Evolutionary conservation across 2,797 vertebrate genomes (phyloP), one percentile per base, ranked within the genome.

Genomic region (Chanos chanos): DNA sequence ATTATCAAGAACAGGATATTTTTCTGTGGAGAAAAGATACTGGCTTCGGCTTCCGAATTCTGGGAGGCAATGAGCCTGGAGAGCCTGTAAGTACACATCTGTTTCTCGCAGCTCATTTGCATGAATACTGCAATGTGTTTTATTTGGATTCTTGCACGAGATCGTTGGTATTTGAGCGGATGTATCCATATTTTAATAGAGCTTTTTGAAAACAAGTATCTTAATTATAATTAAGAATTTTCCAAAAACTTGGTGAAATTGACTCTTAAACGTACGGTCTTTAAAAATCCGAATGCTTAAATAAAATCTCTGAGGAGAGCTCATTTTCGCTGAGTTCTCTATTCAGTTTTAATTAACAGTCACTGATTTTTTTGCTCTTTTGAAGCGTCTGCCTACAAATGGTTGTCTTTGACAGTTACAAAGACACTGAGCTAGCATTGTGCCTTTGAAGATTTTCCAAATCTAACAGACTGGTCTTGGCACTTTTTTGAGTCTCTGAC

Each of bases 21-120:
- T 98, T 99, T 90, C 94, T 99, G 74, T 98, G 96, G 96, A 94
- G 97, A 79, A 98, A 99, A 83, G 97, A 99, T 86, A 98, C 96
- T 0, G 97, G 97, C 34, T 99, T 98, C 69, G 97, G 97, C 75
- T 99, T 99, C 90, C 92, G 97, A 84, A 99, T 99, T 88, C 93
- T 99, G 16, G 97, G 97, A 79, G 97, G 97, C 80, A 98, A 99
- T 77, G 96, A 99, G 79, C 89, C 96, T 12, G 97, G 97, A 72
- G 97, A 99, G 74, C 97, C 95, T 37, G 97, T 99, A 79, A 94
- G 93, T 90, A 51, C 18, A 36, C 22, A 34, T 16, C 18, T 18
- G 18, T 50, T 41, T 25, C 25, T 34, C 34, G 58, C n/a, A 4
- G 7, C 3, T 39, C 5, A 21, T 25, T 50, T 60, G 33, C 40